phyloP scores from a whole-genome alignment of 2,888 invertebrate genomes.

The Pheosia tremula region DNA sequence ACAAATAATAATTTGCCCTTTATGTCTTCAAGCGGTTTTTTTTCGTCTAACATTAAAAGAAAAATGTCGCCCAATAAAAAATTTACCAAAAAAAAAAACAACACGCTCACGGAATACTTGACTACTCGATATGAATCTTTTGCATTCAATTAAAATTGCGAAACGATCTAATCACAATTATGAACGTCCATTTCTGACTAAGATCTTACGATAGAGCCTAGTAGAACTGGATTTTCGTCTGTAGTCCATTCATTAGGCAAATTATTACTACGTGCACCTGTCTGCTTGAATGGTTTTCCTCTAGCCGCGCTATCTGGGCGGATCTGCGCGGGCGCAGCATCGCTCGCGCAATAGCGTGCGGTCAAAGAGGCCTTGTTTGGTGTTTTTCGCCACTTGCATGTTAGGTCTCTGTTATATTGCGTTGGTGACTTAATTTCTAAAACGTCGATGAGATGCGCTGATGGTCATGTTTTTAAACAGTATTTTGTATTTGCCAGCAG shows the following conservation, averaged over 20 bases:
- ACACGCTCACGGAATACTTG: slow-evolving; percentile 22
- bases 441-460: background rate
- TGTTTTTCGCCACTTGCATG: slow-evolving; percentile 29
- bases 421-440: background rate
- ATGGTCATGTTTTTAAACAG: no score
- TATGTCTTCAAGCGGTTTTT: no score
- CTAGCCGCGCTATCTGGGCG: slow-evolving; percentile 38
- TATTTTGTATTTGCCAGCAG: no score
- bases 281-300: slow-evolving; percentile 40
- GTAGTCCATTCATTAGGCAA: slow-evolving; percentile 40
- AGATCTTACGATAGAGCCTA: slow-evolving; percentile 30
- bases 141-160: slow-evolving; percentile 41
- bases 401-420: background rate
- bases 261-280: slow-evolving; percentile 38
- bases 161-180: slow-evolving; percentile 30
- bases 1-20: no score
- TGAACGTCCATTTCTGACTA: slow-evolving; percentile 34
- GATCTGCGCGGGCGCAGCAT: slow-evolving; percentile 46
- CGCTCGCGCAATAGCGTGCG: slow-evolving; percentile 25
- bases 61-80: no score
- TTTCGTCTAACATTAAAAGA: no score
- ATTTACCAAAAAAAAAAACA: background rate
- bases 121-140: slow-evolving; percentile 34
- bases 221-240: slow-evolving; percentile 34
- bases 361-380: slow-evolving; percentile 33